These are phyloP conservation scores for Penaeus monodon DNA, from an alignment of 2,888 invertebrate genomes.

Conservation along the genomic window DNA sequence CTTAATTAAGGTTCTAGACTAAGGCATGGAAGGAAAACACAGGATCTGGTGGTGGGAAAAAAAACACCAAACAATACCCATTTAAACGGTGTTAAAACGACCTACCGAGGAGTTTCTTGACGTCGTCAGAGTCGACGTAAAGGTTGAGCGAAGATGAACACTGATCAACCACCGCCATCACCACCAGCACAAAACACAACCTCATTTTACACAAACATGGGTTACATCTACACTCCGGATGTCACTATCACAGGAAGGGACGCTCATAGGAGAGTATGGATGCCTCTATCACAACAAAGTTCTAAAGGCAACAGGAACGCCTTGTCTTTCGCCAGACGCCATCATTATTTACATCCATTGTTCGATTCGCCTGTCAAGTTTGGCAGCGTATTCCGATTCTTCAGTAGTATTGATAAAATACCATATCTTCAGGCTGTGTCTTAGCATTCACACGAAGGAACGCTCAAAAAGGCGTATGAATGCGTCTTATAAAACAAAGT, in stretches of 20 bases:
- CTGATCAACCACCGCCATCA: slow-evolving; percentile 18
- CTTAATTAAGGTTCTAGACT: too few relatives aligned
- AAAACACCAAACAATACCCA: too few relatives aligned
- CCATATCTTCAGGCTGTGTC: too few relatives aligned
- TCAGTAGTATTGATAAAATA: too few relatives aligned
- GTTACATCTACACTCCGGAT: background rate
- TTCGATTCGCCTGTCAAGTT: background rate
- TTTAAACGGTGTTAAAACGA: background rate
- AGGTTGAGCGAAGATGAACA: slow-evolving; percentile 39
- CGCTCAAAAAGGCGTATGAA: background rate
- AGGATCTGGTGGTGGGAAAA: too few relatives aligned
- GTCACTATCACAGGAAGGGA: background rate
- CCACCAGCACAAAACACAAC: slow-evolving; percentile 33
- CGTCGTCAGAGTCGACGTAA: slow-evolving; percentile 46
- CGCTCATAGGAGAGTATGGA: background rate
- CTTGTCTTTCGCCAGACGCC: slow-evolving; percentile 47
- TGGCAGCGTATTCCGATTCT: too few relatives aligned
- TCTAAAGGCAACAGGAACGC: slow-evolving; percentile 31
- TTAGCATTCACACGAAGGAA: background rate
- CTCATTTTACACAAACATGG: slow-evolving; percentile 36
- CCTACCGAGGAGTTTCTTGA: slow-evolving; percentile 50
- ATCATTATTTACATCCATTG: slow-evolving; percentile 55
- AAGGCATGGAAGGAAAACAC: too few relatives aligned
- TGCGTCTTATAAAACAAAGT: slow-evolving; percentile 1
- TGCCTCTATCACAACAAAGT: slow-evolving; percentile 22